phyloP scores from a whole-genome alignment of 2,888 invertebrate species.

The Brassicogethes aeneus region DNA sequence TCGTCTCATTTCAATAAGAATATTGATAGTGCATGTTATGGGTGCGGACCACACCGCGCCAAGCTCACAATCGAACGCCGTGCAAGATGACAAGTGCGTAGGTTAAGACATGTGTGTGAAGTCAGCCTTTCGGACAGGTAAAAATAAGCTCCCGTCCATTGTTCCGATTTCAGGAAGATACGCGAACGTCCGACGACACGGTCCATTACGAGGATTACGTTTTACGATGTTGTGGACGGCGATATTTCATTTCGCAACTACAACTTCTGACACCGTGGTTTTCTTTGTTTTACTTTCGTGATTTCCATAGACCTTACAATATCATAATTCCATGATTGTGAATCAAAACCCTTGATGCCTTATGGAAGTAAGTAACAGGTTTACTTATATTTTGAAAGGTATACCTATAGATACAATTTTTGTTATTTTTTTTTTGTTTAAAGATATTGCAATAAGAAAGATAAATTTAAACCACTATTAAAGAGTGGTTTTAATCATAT shows the following conservation, averaged over 20 bases:
- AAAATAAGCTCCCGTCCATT: slow-evolving; percentile 30
- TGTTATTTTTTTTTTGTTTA: too few species aligned
- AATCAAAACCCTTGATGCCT: too few species aligned
- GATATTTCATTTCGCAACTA: slow-evolving; percentile 18
- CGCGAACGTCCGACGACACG: slow-evolving; percentile 17
- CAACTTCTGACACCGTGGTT: neutral
- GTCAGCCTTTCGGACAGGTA: slow-evolving; percentile 25
- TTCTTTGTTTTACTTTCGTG: too few species aligned
- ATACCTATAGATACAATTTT: too few species aligned
- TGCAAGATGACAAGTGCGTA: slow-evolving; percentile 28
- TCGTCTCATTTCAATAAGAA: slow-evolving; percentile 34
- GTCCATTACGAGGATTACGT: slow-evolving; percentile 22
- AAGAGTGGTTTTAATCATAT: too few species aligned
- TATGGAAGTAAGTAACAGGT: too few species aligned
- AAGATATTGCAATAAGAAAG: too few species aligned
- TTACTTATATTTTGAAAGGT: too few species aligned
- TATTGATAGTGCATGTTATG: slow-evolving; percentile 36
- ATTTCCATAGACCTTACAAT: too few species aligned
- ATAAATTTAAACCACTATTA: too few species aligned
- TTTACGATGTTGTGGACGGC: slow-evolving; percentile 16
- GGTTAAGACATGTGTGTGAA: slow-evolving; percentile 31
- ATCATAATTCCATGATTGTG: too few species aligned
- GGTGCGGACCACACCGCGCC: slow-evolving; percentile 13
- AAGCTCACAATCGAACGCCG: too few species aligned
- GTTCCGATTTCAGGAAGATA: slow-evolving; percentile 15